Evolutionary conservation across 1,140 invertebrate species (phyloP).

Genomic region (Rhyzopertha dominica): DNA sequence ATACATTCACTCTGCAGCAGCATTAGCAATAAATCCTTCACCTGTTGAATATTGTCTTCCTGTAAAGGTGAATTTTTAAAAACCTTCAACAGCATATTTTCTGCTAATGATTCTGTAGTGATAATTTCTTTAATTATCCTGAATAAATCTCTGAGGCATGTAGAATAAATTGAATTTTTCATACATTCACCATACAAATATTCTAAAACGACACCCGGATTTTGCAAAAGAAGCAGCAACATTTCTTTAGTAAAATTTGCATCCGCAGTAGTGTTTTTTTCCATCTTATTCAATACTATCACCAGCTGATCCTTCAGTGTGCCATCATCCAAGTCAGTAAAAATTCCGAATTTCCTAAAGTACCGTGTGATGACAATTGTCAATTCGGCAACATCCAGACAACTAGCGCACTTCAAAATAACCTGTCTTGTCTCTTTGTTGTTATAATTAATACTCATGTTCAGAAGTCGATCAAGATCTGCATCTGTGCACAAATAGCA

Average conservation of each 20-base stretch:
- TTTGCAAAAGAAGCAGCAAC: constrained; percentile 33
- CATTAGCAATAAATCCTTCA: no score
- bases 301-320: constrained; percentile 17
- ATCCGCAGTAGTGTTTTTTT: constrained; percentile 19
- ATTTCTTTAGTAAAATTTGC: constrained; percentile 27
- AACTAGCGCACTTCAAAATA: constrained; percentile 33
- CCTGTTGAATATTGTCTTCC: no score
- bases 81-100: no score
- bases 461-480: constrained; percentile 28
- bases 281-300: constrained; percentile 31
- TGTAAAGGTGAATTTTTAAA: no score
- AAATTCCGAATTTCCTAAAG: constrained; percentile 29
- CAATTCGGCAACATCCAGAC: constrained; percentile 24
- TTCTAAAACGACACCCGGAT: constrained; percentile 24
- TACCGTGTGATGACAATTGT: constrained; percentile 21
- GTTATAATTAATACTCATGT: constrained; percentile 16
- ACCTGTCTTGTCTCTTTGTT: constrained; percentile 22
- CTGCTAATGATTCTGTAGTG: no score
- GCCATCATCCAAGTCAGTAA: constrained; percentile 20
- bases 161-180: constrained; percentile 27
- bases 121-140: constrained; percentile 24
- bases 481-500: constrained; percentile 29
- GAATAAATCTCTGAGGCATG: constrained; percentile 23
- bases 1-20: no score
- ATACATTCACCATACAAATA: constrained; percentile 29